phyloP scores from a whole-genome alignment of 2,113 vertebrate species.

The Pteronura brasiliensis region DNA sequence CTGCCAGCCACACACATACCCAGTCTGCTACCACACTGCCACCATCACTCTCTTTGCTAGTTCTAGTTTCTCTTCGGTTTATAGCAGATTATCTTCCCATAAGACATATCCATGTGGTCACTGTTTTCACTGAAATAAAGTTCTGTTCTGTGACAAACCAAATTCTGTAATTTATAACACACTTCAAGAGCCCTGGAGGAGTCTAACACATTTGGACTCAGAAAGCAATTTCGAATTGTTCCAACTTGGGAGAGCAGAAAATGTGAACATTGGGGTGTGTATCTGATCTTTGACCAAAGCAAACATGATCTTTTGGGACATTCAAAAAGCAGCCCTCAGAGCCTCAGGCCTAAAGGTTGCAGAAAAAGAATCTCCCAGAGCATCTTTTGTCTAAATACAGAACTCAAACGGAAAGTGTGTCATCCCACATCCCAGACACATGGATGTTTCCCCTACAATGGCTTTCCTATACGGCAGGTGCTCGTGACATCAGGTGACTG shows the following conservation, averaged over 20 bases:
- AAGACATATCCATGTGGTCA: constrained; percentile 52
- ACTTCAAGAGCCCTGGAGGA: constrained; percentile 51
- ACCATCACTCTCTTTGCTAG: neutral
- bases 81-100: constrained; percentile 62
- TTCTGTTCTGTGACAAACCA: constrained; percentile 65
- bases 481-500: neutral
- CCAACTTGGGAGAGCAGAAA: constrained; percentile 17
- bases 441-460: neutral
- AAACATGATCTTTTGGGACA: constrained; percentile 49
- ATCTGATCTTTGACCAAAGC: constrained; percentile 68
- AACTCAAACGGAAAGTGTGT: neutral
- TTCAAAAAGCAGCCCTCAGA: neutral
- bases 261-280: neutral
- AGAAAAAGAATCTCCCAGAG: neutral
- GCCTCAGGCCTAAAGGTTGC: neutral
- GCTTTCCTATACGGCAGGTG: neutral
- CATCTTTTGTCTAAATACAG: constrained; percentile 16
- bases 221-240: constrained; percentile 60
- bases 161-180: constrained; percentile 60
- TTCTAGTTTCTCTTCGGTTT: constrained; percentile 63
- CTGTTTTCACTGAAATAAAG: constrained; percentile 49
- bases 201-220: constrained; percentile 47
- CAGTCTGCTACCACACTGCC: neutral
- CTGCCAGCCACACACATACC: neutral
- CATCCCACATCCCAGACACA: neutral